Evolutionary conservation across 2,113 vertebrate species (phyloP), one percentile per base, ranked within the genome.

Genomic region (Panthera tigris): DNA sequence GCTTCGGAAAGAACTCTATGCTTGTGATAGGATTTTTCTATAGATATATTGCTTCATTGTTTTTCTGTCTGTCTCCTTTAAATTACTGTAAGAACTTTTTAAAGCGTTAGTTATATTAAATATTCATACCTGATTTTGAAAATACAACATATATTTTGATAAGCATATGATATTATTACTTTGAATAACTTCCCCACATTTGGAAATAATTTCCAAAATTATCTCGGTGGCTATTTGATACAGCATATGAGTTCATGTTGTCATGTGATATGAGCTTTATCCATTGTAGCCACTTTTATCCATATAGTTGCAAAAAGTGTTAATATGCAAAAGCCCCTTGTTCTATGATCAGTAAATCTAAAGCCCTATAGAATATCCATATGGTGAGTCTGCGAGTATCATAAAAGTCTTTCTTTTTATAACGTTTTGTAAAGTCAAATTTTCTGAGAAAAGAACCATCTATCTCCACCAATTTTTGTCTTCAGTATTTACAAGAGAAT

Each of bases 1-100:
- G 94, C 93, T 97, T 98, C 98, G 97, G 94, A 98, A 97, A 97
- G 92, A 98, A 97, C 90, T 95, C 97, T 97, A 91, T 94, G 25
- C 83, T 83, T 87, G 55, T 61, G 86, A 93, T 96, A 93, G 91
- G 93, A 97, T 92, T 76, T 97, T 97, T 88, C 87, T 96, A 96
- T 95, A 92, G 94, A 96, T 98, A 96, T 94, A 97, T 96, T 98
- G 97, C 79, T 84, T 84, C 29, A 96, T 48, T 74, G 41, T n/a
- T 95, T 97, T 92, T 69, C n/a, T 95, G 27, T 3, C 11, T 65
- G 36, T 8, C 36, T 69, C 0, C 87, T 96, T 95, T 86, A 78
- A 93, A 92, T 97, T 85, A 96, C 95, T 90, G 41, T 78, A 89
- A 89, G 84, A 98, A 50, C 19, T 95, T 97, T 69, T 84, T 15